phyloP scores from a whole-genome alignment of 2,888 invertebrate genomes.

The Andrena minutula region DNA sequence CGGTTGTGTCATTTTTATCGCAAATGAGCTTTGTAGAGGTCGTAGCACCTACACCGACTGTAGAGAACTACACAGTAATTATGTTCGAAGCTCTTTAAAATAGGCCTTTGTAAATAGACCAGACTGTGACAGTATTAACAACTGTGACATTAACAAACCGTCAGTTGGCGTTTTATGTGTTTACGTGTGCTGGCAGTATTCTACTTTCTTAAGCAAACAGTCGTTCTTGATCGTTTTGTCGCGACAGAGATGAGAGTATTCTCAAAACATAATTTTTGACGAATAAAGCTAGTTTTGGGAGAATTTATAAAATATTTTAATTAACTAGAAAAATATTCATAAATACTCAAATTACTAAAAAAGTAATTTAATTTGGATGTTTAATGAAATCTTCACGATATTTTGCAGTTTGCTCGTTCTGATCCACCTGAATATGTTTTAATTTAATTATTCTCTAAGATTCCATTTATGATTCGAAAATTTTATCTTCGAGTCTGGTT shows the following conservation, averaged over 20 bases:
- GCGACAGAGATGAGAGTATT: background rate
- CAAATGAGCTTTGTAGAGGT: constrained; percentile 7
- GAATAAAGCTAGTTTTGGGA: background rate
- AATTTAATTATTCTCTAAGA: no score
- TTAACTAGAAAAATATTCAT: background rate
- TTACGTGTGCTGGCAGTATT: constrained; percentile 15
- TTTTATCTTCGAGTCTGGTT: no score
- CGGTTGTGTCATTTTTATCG: constrained; percentile 1
- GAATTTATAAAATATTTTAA: background rate
- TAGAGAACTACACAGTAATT: constrained; percentile 38
- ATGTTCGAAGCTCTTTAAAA: constrained; percentile 29
- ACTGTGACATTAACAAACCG: constrained; percentile 44
- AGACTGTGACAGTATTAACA: constrained; percentile 23
- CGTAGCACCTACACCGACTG: constrained; percentile 2
- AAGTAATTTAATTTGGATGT: no score
- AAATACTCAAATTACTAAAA: no score
- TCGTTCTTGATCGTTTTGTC: background rate
- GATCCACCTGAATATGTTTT: no score
- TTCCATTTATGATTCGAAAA: no score
- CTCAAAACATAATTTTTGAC: background rate
- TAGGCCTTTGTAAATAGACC: constrained; percentile 38
- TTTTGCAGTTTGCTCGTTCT: no score
- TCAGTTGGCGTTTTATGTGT: constrained; percentile 27
- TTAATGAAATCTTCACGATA: no score
- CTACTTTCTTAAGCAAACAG: constrained; percentile 11